phyloP scores from a whole-genome alignment of 2,113 vertebrate species.

The Romanogobio albipinnatus region DNA sequence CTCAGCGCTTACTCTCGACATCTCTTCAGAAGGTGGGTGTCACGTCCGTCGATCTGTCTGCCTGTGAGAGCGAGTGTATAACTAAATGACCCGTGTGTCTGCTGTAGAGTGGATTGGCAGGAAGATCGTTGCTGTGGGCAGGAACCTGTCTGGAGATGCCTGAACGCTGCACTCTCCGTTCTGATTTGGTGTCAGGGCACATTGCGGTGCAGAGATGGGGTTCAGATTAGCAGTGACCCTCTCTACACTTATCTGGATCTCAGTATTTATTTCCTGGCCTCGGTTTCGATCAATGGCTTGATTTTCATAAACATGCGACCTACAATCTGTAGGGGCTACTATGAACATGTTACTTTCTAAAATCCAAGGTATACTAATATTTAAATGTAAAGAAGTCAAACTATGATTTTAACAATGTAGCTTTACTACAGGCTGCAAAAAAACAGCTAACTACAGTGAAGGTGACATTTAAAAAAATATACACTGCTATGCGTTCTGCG shows the following conservation, averaged over 20 bases:
- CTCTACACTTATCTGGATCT: constrained; percentile 44
- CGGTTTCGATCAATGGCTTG: constrained; percentile 8
- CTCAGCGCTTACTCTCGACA: not conserved
- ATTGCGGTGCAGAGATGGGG: constrained; percentile 13
- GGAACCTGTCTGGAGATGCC: constrained; percentile 23
- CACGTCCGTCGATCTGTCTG: constrained; percentile 12
- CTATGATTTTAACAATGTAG: not conserved
- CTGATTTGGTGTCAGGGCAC: constrained; percentile 42
- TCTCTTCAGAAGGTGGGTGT: not conserved
- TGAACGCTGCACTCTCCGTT: not conserved
- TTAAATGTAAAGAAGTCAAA: not conserved
- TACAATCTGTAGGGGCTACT: not conserved
- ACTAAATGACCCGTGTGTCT: constrained; percentile 32
- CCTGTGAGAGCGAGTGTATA: constrained; percentile 15
- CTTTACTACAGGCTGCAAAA: not conserved
- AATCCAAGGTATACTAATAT: not conserved
- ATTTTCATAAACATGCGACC: constrained; percentile 49
- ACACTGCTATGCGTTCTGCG: too few species aligned
- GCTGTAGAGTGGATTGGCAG: constrained; percentile 31
- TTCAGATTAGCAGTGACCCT: constrained; percentile 52
- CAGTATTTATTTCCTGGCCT: constrained; percentile 30
- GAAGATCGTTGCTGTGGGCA: constrained; percentile 22
- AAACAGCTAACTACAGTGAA: not conserved
- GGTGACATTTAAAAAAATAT: too few species aligned
- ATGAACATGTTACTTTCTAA: not conserved